Evolutionary conservation across 2,888 invertebrate species (phyloP).

Genomic region (Melipona bicolor): DNA sequence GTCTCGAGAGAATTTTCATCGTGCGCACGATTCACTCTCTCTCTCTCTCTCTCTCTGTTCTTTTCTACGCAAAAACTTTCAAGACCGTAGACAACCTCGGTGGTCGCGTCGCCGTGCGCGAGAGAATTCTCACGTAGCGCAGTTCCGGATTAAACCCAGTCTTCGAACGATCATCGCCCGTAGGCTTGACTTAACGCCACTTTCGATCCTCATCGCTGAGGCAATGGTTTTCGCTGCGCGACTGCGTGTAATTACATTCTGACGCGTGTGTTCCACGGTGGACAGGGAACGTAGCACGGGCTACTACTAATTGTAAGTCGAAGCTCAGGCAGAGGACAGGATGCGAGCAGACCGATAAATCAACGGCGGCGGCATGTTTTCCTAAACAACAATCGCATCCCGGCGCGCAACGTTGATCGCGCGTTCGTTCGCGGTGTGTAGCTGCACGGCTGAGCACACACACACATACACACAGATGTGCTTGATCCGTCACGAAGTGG

Average conservation of each 20-base stretch:
- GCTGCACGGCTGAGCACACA: conserved; percentile 5
- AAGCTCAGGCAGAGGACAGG: not conserved
- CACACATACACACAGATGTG: not conserved
- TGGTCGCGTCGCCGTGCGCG: not conserved
- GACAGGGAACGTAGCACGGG: conserved; percentile 3
- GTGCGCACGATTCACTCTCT: not conserved
- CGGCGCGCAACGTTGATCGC: not conserved
- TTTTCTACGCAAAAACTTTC: too few species aligned
- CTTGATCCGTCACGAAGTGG: conserved; percentile 11
- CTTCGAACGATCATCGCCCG: not conserved
- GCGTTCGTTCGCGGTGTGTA: not conserved
- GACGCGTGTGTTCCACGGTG: not conserved
- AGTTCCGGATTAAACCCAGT: not conserved
- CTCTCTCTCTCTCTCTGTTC: not conserved
- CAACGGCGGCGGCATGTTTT: conserved; percentile 18
- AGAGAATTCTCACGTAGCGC: not conserved
- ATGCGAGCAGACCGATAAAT: conserved; percentile 35
- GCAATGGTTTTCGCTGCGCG: not conserved
- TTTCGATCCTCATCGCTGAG: conserved; percentile 6
- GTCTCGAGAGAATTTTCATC: not conserved
- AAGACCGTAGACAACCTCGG: too few species aligned
- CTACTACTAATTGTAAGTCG: conserved; percentile 10
- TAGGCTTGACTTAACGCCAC: conserved; percentile 1
- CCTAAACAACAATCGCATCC: conserved; percentile 45
- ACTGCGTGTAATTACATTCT: conserved; percentile 4